These are phyloP conservation scores for Erinaceus europaeus DNA, from an alignment of 2,113 vertebrate species.

Conservation along the genomic window DNA sequence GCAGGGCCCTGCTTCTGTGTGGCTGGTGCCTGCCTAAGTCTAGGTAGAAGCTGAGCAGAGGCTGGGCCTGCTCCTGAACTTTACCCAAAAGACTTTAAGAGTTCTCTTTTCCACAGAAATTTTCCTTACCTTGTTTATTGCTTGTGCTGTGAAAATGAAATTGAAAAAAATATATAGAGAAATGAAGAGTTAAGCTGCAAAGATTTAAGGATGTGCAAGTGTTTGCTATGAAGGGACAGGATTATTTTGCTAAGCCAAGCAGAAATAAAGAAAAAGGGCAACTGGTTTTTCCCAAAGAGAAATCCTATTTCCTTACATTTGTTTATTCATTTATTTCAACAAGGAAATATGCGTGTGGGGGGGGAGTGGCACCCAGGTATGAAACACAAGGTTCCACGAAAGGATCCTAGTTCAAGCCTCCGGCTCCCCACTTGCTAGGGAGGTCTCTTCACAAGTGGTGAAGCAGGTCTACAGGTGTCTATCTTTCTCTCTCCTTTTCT, in stretches of 20 bases:
- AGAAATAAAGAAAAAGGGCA: neutral
- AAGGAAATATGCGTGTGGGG: neutral
- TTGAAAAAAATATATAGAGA: slow-evolving; percentile 18
- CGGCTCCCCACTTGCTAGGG: too few relatives aligned
- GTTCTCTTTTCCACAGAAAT: slow-evolving; percentile 6
- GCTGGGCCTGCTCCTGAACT: neutral
- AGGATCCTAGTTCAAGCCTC: too few relatives aligned
- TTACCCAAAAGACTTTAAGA: slow-evolving; percentile 11
- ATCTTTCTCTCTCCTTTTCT: too few relatives aligned
- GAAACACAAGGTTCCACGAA: too few relatives aligned
- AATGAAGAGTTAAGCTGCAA: neutral
- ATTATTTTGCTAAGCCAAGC: neutral
- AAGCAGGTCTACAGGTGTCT: too few relatives aligned
- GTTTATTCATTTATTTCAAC: neutral
- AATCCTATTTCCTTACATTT: neutral
- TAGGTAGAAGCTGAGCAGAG: neutral
- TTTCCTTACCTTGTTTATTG: slow-evolving; percentile 17
- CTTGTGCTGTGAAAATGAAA: slow-evolving; percentile 24
- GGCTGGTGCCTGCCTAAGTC: neutral
- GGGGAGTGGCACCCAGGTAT: too few relatives aligned
- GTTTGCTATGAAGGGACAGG: neutral
- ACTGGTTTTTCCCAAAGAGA: neutral
- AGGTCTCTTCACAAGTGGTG: too few relatives aligned
- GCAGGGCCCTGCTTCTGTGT: slow-evolving; percentile 53
- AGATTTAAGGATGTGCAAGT: neutral